These are phyloP conservation scores for Ischnura elegans DNA, from an alignment of 2,888 invertebrate species.

Conservation along the genomic window DNA sequence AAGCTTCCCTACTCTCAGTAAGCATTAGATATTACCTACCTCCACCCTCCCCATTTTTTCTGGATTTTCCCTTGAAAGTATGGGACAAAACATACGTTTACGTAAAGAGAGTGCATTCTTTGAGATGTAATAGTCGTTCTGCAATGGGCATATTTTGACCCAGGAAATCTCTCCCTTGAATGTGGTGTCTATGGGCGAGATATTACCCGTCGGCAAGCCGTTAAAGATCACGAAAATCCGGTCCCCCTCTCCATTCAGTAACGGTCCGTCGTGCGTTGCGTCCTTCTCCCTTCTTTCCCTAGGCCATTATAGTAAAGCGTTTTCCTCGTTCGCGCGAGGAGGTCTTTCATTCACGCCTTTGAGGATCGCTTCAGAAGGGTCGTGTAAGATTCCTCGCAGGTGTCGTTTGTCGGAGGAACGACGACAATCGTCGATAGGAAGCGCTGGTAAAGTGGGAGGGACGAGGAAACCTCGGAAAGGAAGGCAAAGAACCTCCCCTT, in stretches of 20 bases:
- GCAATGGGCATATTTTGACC: too few relatives aligned
- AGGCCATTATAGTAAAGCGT: not conserved
- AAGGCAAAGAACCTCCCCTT: not conserved
- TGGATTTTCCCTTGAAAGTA: too few relatives aligned
- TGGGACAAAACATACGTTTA: too few relatives aligned
- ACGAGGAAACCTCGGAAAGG: not conserved
- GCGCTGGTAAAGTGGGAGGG: not conserved
- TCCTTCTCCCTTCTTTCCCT: not conserved
- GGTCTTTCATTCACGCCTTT: conserved; percentile 4
- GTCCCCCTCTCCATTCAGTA: not conserved
- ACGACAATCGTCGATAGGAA: not conserved
- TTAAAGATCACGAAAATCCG: not conserved
- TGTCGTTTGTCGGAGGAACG: not conserved
- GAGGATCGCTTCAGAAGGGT: not conserved
- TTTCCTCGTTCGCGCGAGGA: not conserved
- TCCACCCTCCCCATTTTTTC: too few relatives aligned
- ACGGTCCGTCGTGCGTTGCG: not conserved
- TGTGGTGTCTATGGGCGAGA: too few relatives aligned
- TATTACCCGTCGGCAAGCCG: not conserved
- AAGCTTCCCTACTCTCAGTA: too few relatives aligned
- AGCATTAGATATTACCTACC: too few relatives aligned
- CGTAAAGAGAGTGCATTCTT: too few relatives aligned
- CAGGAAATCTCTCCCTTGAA: too few relatives aligned
- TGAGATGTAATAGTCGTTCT: too few relatives aligned
- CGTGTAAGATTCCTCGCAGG: conserved; percentile 21